Base-by-base conservation (phyloP, 2,113 vertebrate genomes). In the Hipposideros armiger region DNA sequence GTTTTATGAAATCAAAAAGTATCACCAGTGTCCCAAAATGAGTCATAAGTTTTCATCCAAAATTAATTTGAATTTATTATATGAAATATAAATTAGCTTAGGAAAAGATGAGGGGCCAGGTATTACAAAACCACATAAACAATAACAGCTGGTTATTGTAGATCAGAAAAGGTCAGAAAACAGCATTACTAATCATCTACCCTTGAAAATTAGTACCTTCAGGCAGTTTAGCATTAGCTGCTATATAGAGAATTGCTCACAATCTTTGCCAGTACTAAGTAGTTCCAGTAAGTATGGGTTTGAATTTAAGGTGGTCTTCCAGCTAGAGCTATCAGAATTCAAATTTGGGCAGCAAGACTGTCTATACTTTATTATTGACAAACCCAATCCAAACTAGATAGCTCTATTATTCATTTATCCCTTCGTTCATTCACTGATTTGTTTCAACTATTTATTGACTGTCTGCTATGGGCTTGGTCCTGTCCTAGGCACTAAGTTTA, bases 171-270 rank as follows among this genome's bases (percentile, higher is more conserved):
- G 95, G 77, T 97, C 95, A 96, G 77, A 87, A 87, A 94, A 54
- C 66, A 95, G 50, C 72, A 85, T 94, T 64, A 17, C 50, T 96
- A 95, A 95, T 96, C 94, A 96, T 80, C 77, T 89, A 58, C 60
- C 47, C 91, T 96, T 16, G 52, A 88, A 97, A 97, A 97, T 98
- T 88, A 91, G 81, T 74, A 91, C 77, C 93, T 97, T 94, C 86
- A 78, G 94, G 85, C 81, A 94, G 91, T 93, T 97, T 72, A 86
- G 45, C 81, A 94, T 97, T 94, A 97, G 95, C 47, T 94, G 32
- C 32, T 82, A 0, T 54, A 22, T 50, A 78, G 45, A 90, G 73
- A 96, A 93, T 94, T 96, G 56, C 50, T 96, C 67, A 78, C 56
- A 87, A 62, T 50, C 86, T 94, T 86, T 94, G 76, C 67, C 81